A percentile compares a stretch with the other conserved stretches of the same genome.
Evolutionary conservation across 2,797 vertebrate genomes (phyloP).

Genomic region (Picus viridis): DNA sequence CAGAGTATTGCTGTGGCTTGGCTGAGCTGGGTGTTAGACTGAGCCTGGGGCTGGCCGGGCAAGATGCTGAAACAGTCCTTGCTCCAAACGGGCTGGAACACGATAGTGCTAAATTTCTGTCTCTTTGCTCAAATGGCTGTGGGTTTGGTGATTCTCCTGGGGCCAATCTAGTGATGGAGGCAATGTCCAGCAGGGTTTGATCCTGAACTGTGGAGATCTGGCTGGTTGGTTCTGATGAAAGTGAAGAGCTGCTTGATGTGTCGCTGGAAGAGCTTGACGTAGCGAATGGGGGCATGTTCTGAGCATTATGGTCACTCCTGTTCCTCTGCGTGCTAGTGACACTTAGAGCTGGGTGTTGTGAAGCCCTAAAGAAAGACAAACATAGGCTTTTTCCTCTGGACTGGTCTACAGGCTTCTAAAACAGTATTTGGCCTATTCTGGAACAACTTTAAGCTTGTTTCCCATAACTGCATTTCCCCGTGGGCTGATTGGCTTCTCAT

Average conservation of each 20-base stretch:
- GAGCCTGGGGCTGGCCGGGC: slow-evolving; percentile 41
- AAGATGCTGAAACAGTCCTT: slow-evolving; percentile 22
- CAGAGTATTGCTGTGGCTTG: slow-evolving; percentile 63
- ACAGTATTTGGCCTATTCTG: neutral
- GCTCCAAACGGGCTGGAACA: slow-evolving; percentile 13
- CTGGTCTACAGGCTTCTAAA: neutral
- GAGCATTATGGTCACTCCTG: slow-evolving; percentile 42
- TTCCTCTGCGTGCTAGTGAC: slow-evolving; percentile 59
- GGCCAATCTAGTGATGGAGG: slow-evolving; percentile 42
- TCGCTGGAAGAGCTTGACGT: slow-evolving; percentile 57
- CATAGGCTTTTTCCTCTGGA: slow-evolving; percentile 42
- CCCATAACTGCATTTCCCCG: neutral
- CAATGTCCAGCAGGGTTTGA: slow-evolving; percentile 58
- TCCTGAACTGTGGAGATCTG: slow-evolving; percentile 58
- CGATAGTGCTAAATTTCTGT: slow-evolving; percentile 1
- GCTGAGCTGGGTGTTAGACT: slow-evolving; percentile 63
- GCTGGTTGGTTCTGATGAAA: slow-evolving; percentile 61
- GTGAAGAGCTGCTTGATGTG: slow-evolving; percentile 61
- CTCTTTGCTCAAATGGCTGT: slow-evolving; percentile 16
- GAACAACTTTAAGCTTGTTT: neutral
- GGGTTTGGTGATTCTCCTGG: slow-evolving; percentile 23
- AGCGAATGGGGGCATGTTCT: slow-evolving; percentile 44
- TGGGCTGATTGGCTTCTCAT: neutral
- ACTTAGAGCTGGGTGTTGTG: slow-evolving; percentile 74
- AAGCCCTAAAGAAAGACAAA: slow-evolving; percentile 69